Evolutionary conservation across 2,113 vertebrate genomes (phyloP), one percentile per base, ranked within the genome.

Genomic region (Rissa tridactyla): DNA sequence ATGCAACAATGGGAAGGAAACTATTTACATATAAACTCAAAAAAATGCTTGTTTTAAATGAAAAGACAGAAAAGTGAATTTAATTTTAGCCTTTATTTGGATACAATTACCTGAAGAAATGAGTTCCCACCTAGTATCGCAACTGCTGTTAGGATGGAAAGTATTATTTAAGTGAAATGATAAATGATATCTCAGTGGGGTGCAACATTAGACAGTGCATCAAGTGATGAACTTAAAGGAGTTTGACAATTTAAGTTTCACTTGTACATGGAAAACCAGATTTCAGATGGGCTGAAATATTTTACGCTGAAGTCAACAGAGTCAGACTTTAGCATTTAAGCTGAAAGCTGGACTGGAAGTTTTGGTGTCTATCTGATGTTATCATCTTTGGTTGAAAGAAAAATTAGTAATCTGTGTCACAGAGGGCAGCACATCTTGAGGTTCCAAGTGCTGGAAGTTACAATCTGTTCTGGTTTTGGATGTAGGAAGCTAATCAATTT

Each of bases 11-110:
- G 69, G 54, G 44, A 96, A 90, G 62, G 85, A 88, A 93, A 92
- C 64, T 91, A 88, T 95, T 97, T 97, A 90, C 62, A 75, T 79
- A 86, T 81, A 92, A 95, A 82, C 51, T 84, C 7, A 90, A 75
- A 95, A 91, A 54, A 77, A 26, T 9, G 5, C 27, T 44, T 89
- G 18, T 30, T 79, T 82, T 30, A 62, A 76, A 79, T 82, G 29
- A 87, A 91, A 95, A 93, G 60, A 62, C 47, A 82, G 64, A 66
- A 65, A 86, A 94, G 79, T 51, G 11, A 75, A 86, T 86, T 91
- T 72, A 66, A 73, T 27, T 94, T 94, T 60, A 44, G 25, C 32
- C 82, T 92, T 58, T 69, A 57, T 82, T 69, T 86, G 65, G 61
- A 54, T 75, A 75, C 23, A 69, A 38, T 89, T 95, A 91, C 60